Base-by-base conservation (phyloP, 2,113 vertebrate genomes). In the Orcinus orca region DNA sequence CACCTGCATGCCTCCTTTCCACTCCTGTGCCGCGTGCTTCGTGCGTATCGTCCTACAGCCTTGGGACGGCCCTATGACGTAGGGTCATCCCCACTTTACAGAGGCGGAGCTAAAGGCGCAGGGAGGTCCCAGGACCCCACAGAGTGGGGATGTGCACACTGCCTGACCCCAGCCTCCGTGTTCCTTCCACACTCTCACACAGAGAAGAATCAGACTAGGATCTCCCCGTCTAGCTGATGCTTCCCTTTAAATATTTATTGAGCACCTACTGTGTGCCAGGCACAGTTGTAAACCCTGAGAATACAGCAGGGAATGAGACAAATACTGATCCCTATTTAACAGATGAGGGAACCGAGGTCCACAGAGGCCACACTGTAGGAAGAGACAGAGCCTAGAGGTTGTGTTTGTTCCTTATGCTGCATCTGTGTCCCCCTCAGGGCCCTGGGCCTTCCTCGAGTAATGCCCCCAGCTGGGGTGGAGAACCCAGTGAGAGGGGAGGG, bases 21-120 rank as follows among this genome's bases (percentile, higher is more conserved):
- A 41, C 1, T 67, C 77, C 58, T 13, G 33, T 21, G 70, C 50
- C 63, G 9, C 3, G 74, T 17, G 14, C 80, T 71, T 41, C 31
- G 7, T 8, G 6, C 10, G 13, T 36, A 0, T 13, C 20, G 44
- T 62, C 62, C 67, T 0, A 0, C 55, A 50, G 31, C 58, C 53
- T 31, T 23, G 29, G 70, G 80, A 13, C 13, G 38, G 21, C 62
- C 55, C 20, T 12, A 0, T 25, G 65, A 31, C 26, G 12, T 4
- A 41, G 71, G 47, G 29, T 47, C 26, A 14, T 60, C 55, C 36
- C 44, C 20, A 26, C 33, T 38, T 84, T 29, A 33, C 17, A 38
- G 55, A 86, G 44, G 21, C 12, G 23, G 29, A 68, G 10, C 6
- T 6, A 62, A 33, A 87, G 67, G 70, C 33, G 55, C 63, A 18